Evolutionary conservation across 2,888 invertebrate species (phyloP), one percentile per base, ranked within the genome.

Genomic region (Coleophora flavipennella): DNA sequence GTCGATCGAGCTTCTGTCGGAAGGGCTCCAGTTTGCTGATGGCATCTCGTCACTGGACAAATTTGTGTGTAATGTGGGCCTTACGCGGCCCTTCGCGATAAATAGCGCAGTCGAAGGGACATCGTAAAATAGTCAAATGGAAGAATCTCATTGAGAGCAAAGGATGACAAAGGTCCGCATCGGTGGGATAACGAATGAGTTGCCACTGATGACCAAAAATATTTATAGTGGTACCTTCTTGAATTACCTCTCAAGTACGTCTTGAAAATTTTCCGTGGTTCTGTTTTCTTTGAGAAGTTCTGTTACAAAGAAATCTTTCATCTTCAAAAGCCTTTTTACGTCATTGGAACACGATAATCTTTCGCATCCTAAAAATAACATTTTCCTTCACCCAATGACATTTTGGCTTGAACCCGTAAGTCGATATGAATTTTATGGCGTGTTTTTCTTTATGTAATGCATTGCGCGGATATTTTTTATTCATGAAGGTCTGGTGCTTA

Each of bases 11-110:
- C 66, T 63, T 57, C 57, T 63, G 64, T 60, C 62, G 62, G 55
- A 52, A 64, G 60, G 66, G 60, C 49, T 39, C 44, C 48, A 47
- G 51, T 59, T 53, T 59, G 68, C 67, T 67, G 80, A 80, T 78
- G 71, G 72, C 71, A 79, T 80, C 79, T 75, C 64, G 67, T 72
- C 69, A 61, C 57, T 55, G 66, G 75, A 79, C 79, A 78, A 78
- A 80, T 80, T 78, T 72, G 70, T 68, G 60, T 68, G 64, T 66
- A 68, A 72, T 66, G 61, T 61, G 54, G 67, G 62, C 60, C 67
- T 61, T 60, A 50, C 48, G 55, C 49, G 50, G 54, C 53, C 35
- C 42, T 45, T 43, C 28, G 43, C 33, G 61, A 61, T 59, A 62
- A 66, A 59, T 60, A 60, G 52, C 51, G 6, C 3, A 20, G 50